Conservation (phyloP, 1,140 invertebrate species). For the Schlechtendalia chinensis region DNA sequence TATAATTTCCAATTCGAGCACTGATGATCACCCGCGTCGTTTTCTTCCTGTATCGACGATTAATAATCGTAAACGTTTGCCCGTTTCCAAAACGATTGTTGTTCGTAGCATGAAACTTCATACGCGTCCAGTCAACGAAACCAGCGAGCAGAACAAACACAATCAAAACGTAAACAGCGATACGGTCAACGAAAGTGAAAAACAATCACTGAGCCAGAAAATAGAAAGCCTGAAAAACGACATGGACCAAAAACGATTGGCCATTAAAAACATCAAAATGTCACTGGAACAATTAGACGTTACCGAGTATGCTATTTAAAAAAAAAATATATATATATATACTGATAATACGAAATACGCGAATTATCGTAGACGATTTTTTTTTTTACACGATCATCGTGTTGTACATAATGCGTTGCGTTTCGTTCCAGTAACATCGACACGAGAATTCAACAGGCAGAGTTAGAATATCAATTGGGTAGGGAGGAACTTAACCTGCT, state of each 20-base stretch:
- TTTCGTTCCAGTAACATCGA: conserved; percentile 73
- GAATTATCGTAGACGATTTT: neutral
- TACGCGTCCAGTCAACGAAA: conserved; percentile 26
- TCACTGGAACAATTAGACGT: conserved; percentile 74
- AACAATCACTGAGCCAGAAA: conserved; percentile 67
- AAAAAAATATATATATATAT: too few species aligned
- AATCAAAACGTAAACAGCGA: conserved; percentile 23
- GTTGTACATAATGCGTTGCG: conserved; percentile 9
- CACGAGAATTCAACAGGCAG: conserved; percentile 83
- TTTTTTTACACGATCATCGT: conserved; percentile 6
- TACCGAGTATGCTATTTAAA: conserved; percentile 64
- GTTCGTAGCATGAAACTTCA: neutral
- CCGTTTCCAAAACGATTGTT: neutral
- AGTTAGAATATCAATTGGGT: conserved; percentile 82
- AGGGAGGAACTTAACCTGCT: conserved; percentile 82
- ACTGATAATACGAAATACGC: neutral
- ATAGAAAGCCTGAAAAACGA: conserved; percentile 66
- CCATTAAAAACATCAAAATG: conserved; percentile 73
- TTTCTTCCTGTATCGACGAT: neutral
- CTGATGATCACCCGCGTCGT: too few species aligned
- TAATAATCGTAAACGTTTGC: neutral
- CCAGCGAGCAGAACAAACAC: conserved; percentile 52
- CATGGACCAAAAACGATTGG: conserved; percentile 68
- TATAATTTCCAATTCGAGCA: too few species aligned
- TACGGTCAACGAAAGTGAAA: conserved; percentile 59